Conservation (phyloP, 2,113 vertebrate species). For the Leptocoma aspasia region DNA sequence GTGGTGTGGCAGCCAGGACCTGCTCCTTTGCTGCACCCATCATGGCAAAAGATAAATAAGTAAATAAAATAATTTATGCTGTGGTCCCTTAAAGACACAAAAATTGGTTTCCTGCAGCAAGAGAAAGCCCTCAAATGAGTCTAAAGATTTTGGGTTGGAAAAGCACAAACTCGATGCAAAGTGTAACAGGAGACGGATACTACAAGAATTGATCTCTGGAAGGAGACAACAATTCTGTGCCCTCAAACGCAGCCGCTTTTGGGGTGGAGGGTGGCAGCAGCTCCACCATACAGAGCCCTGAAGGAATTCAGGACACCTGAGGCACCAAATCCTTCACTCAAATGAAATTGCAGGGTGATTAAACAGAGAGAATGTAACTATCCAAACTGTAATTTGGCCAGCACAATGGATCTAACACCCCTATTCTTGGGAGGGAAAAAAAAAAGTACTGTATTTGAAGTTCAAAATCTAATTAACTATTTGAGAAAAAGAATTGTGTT, state of each 20-base stretch:
- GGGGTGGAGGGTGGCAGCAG: background rate
- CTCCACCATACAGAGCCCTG: background rate
- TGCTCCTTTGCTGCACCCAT: background rate
- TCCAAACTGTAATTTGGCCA: conserved; percentile 67
- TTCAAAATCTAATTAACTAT: conserved; percentile 65
- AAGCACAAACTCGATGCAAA: background rate
- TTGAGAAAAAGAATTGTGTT: conserved; percentile 55
- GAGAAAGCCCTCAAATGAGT: background rate
- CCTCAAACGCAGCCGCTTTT: background rate
- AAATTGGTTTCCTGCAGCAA: background rate
- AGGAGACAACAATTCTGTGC: background rate
- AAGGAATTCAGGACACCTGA: conserved; percentile 63
- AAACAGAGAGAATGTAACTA: conserved; percentile 63
- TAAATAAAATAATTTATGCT: background rate
- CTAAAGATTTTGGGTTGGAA: background rate
- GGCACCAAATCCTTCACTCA: conserved; percentile 51
- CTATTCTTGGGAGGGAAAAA: conserved; percentile 45
- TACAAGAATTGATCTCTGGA: background rate
- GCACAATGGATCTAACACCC: conserved; percentile 64
- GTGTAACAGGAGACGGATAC: background rate
- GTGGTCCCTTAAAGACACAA: background rate
- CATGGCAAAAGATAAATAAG: background rate
- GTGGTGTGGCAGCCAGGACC: background rate
- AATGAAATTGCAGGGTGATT: conserved; percentile 63
- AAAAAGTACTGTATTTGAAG: conserved; percentile 58